Evolutionary conservation across 2,113 vertebrate species (phyloP).

Genomic region (Talpa occidentalis): DNA sequence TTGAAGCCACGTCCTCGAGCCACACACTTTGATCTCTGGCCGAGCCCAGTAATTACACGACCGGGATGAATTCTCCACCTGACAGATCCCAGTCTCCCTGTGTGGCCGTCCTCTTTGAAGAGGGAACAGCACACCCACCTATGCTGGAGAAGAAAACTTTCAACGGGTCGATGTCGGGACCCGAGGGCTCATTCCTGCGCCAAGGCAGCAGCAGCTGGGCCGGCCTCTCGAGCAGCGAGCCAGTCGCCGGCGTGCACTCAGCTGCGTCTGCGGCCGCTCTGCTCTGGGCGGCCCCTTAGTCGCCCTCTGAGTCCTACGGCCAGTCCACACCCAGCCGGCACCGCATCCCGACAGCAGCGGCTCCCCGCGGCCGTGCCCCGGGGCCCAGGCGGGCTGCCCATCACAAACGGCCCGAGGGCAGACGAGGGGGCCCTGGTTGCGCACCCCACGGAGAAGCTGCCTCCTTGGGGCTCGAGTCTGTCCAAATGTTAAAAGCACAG

Average conservation of each 20-base stretch:
- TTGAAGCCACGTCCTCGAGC: slow-evolving; percentile 76
- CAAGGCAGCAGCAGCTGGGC: slow-evolving; percentile 77
- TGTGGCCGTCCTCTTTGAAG: slow-evolving; percentile 84
- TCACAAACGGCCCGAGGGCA: too few species aligned
- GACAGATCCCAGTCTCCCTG: slow-evolving; percentile 83
- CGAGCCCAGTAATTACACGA: slow-evolving; percentile 82
- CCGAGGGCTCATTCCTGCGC: slow-evolving; percentile 76
- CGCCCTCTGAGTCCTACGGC: too few species aligned
- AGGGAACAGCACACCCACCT: slow-evolving; percentile 52
- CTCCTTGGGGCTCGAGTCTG: slow-evolving; percentile 72
- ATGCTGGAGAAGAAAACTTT: slow-evolving; percentile 81
- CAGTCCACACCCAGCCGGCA: too few species aligned
- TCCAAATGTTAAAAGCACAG: slow-evolving; percentile 82
- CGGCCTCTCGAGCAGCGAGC: too few species aligned
- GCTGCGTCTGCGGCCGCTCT: too few species aligned
- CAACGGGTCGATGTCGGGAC: slow-evolving; percentile 83
- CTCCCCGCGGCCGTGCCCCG: too few species aligned
- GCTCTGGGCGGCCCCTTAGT: too few species aligned
- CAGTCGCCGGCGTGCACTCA: too few species aligned
- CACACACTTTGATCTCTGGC: slow-evolving; percentile 82
- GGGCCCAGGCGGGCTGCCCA: too few species aligned
- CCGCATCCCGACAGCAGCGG: too few species aligned
- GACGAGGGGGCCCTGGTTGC: too few species aligned
- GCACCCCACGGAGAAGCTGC: too few species aligned
- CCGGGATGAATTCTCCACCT: slow-evolving; percentile 82